Base-by-base conservation (phyloP, 2,888 invertebrate genomes). In the Sturmia bella region DNA sequence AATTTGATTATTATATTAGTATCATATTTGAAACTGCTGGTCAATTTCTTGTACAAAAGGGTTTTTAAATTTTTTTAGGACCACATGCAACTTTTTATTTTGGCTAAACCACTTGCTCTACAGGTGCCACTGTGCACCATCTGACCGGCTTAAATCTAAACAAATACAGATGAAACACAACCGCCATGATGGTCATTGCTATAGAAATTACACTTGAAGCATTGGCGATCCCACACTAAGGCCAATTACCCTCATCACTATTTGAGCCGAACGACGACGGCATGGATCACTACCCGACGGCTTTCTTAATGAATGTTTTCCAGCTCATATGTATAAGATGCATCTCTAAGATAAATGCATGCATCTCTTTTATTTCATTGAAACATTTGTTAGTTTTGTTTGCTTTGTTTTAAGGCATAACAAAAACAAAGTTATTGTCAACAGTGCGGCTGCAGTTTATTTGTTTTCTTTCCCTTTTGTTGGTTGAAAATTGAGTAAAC, bases 361-460 rank as follows among this genome's bases (percentile, higher is more conserved):
- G 32, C 6, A 4, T 37, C 21, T 41, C 2, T 59, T 45, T 32
- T 24, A 11, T 75, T 75, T 57, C 66, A 50, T 70, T 69, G 27
- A 70, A 75, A 66, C 64, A 75, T 70, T 68, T 50, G 45, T 50
- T 37, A 27, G 37, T 15, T 68, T 66, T 75, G 61, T 72, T 52
- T 74, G 39, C 73, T 69, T 72, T 68, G 27, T 61, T 48, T 50
- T 27, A 56, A 48, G 43, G 63, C n/a, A 61, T 19, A 17, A 63
- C 12, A 57, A 57, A 13, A 57, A 57, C 15, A 64, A 69, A 74
- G 43, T 32, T 59, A 54, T 74, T 73, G 68, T 81, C 64, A 69
- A 59, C 61, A 72, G 32, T 69, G 69, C 70, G 41, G 74, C 75
- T 82, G 77, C 78, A 82, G 56, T 77, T 77, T 81, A 64, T 63